phyloP scores from a whole-genome alignment of 2,888 invertebrate genomes.

The Ennomos erosarius region DNA sequence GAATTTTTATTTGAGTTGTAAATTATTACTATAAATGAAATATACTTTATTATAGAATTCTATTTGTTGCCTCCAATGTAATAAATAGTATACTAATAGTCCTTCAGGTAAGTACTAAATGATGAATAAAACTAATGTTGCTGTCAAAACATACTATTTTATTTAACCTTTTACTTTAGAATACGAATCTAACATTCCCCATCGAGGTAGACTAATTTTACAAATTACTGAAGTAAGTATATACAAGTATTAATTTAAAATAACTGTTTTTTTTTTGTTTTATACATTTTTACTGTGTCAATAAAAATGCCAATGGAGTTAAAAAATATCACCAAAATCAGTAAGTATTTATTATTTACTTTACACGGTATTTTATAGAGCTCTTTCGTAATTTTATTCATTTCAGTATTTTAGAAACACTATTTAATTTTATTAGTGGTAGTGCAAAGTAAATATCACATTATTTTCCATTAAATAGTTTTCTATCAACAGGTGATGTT shows the following conservation, averaged over 20 bases:
- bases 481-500: slow-evolving; percentile 19
- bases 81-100: slow-evolving; percentile 3
- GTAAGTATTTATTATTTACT: slow-evolving; percentile 1
- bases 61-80: background rate
- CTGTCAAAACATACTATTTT: slow-evolving; percentile 46
- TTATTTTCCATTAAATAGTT: slow-evolving; percentile 24
- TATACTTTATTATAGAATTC: no score
- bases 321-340: slow-evolving; percentile 14
- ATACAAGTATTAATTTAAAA: slow-evolving; percentile 32
- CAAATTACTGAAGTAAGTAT: slow-evolving; percentile 28
- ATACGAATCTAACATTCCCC: slow-evolving; percentile 37
- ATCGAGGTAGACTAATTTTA: slow-evolving; percentile 39
- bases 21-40: no score
- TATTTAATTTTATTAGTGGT: slow-evolving; percentile 17
- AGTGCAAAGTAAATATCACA: slow-evolving; percentile 47
- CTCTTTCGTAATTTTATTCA: background rate
- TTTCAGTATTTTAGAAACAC: slow-evolving; percentile 19
- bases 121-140: slow-evolving; percentile 33
- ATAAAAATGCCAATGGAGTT: slow-evolving; percentile 23
- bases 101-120: no score
- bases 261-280: slow-evolving; percentile 28
- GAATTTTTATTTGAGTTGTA: no score
- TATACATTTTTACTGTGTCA: slow-evolving; percentile 24
- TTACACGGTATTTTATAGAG: slow-evolving; percentile 1
- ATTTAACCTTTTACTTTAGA: slow-evolving; percentile 45